These are phyloP conservation scores for honey bee (Apis mellifera) DNA, from an alignment of 1,140 invertebrate species.

Conservation along the genomic window DNA sequence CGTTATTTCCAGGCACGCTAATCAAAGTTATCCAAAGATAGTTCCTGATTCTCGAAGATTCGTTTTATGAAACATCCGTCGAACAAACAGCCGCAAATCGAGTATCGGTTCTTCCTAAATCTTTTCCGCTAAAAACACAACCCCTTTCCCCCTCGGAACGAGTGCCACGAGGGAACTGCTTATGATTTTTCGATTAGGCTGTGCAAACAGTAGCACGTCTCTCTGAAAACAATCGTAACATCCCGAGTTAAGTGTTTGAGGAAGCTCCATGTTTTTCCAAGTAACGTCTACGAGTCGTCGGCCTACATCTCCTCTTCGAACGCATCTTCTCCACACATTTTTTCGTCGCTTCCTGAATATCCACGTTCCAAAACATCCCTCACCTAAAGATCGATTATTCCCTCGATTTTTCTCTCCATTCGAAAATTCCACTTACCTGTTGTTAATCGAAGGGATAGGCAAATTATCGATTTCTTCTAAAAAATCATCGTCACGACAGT, in stretches of 20 bases:
- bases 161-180: slow-evolving; percentile 24
- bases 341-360: slow-evolving; percentile 38
- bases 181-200: slow-evolving; percentile 70
- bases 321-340: background rate
- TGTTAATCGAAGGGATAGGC: background rate
- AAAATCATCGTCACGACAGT: too few relatives aligned
- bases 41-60: too few relatives aligned
- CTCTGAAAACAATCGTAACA: slow-evolving; percentile 59
- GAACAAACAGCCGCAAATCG: slow-evolving; percentile 25
- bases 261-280: slow-evolving; percentile 57
- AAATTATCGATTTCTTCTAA: too few relatives aligned
- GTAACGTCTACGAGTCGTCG: slow-evolving; percentile 45
- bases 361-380: slow-evolving; percentile 13
- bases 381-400: background rate
- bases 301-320: slow-evolving; percentile 28
- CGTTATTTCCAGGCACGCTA: background rate
- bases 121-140: slow-evolving; percentile 9
- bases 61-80: background rate
- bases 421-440: background rate
- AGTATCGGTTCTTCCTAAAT: slow-evolving; percentile 13
- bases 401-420: background rate
- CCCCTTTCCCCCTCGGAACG: slow-evolving; percentile 18
- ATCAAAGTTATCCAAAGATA: slow-evolving; percentile 8
- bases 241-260: slow-evolving; percentile 49
- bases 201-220: slow-evolving; percentile 56